Base-by-base conservation (phyloP, 1,140 invertebrate species). In the Drosophila sulfurigaster region DNA sequence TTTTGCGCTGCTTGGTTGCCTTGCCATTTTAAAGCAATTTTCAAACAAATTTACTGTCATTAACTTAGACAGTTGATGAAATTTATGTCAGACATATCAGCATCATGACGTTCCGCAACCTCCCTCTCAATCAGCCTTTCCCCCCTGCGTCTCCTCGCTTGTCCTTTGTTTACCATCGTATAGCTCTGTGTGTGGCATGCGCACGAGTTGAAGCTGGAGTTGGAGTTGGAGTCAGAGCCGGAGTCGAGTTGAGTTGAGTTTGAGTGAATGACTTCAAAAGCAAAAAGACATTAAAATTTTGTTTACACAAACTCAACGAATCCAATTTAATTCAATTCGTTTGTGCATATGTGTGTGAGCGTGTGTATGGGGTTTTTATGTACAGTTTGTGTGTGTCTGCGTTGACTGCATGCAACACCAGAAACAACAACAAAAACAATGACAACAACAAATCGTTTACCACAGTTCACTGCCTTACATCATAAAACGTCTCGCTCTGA, bases 1-100 rank as follows among this genome's bases (percentile, higher is more conserved):
- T 87, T 83, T 85, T 88, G 81, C 80, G 69, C 74, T 83, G 85
- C 78, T 81, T 79, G 80, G 83, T 85, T 88, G 83, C 81, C 85
- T 78, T 89, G 85, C 83, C 85, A 89, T 89, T 89, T 89, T 89
- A 89, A 89, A 89, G 85, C 85, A 89, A 89, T 89, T 89, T 89
- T 89, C 85, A 89, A 89, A 89, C 85, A 89, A 89, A 89, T 89
- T 89, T 89, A 89, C 85, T 89, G 85, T 89, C 85, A 89, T 89
- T 89, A 89, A 89, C 85, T 89, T 89, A 89, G 85, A 89, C 85
- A 89, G 85, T 89, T 89, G 85, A 89, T 89, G 85, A 89, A 89
- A 89, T 89, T 89, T 89, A 89, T 89, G 85, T 89, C 85, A 89
- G 85, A 81, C 85, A 89, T 87, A 87, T 89, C 85, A 89, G 71